phyloP scores from a whole-genome alignment of 2,113 vertebrate genomes.

The Lagenorhynchus albirostris region DNA sequence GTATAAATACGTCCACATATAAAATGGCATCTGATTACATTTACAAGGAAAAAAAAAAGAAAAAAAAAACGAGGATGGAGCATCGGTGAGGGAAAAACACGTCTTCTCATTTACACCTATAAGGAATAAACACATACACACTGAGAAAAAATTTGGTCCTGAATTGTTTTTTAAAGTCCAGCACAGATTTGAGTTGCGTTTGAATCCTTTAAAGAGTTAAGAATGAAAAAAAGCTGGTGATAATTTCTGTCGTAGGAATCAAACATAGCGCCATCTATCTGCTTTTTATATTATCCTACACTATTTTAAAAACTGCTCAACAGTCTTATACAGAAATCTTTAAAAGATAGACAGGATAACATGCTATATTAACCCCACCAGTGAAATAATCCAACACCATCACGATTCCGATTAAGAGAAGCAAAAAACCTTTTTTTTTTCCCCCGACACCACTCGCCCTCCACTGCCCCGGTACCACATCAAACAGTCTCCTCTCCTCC shows the following conservation, averaged over 20 bases:
- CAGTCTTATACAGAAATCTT: constrained; percentile 95
- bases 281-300: constrained; percentile 95
- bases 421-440: constrained; percentile 80
- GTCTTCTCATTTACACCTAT: constrained; percentile 90
- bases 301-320: constrained; percentile 94
- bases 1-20: constrained; percentile 99
- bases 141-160: constrained; percentile 98
- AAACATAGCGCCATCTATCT: constrained; percentile 98
- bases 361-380: constrained; percentile 96
- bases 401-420: constrained; percentile 93
- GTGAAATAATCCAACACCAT: constrained; percentile 91
- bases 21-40: constrained; percentile 98
- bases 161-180: constrained; percentile 93
- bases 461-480: constrained; percentile 86
- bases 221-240: constrained; percentile 98
- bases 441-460: constrained; percentile 77
- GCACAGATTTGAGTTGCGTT: constrained; percentile 99
- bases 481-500: constrained; percentile 79
- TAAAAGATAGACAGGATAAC: constrained; percentile 96
- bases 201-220: constrained; percentile 98
- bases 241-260: constrained; percentile 91
- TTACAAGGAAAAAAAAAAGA: constrained; percentile 87
- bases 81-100: constrained; percentile 87
- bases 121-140: constrained; percentile 89
- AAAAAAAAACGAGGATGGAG: constrained; percentile 89